Evolutionary conservation across 2,113 vertebrate species (phyloP).

Genomic region (Triplophysa siluroides): DNA sequence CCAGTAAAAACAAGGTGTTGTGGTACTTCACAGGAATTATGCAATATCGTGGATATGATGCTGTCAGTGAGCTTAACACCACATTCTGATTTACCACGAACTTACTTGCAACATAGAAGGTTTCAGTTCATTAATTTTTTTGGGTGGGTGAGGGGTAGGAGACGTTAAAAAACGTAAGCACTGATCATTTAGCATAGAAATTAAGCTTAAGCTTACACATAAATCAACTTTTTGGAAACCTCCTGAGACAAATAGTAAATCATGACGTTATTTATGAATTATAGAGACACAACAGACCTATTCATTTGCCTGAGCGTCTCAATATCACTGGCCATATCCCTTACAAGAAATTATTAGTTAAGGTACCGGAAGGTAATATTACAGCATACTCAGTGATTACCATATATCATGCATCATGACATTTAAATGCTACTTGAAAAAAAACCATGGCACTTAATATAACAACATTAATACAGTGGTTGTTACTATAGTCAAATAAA

Average conservation of each 20-base stretch:
- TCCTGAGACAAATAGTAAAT: background rate
- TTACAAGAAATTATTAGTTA: background rate
- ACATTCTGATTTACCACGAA: conserved; percentile 30
- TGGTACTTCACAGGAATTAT: background rate
- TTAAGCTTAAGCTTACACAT: background rate
- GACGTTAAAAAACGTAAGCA: conserved; percentile 1
- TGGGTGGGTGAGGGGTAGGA: conserved; percentile 22
- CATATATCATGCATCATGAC: no score
- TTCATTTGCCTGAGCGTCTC: background rate
- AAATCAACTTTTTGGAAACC: background rate
- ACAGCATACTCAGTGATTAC: background rate
- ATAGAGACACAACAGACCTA: background rate
- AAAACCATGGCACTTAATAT: no score
- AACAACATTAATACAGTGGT: background rate
- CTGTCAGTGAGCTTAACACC: conserved; percentile 19
- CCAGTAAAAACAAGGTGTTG: background rate
- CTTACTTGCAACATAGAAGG: conserved; percentile 37
- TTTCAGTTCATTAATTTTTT: conserved; percentile 38
- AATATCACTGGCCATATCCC: background rate
- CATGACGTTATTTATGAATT: background rate
- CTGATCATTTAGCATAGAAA: background rate
- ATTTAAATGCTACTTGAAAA: no score
- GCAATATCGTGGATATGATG: conserved; percentile 17
- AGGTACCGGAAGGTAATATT: background rate
- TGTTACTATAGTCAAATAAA: no score